Conservation (phyloP, 2,113 vertebrate species). For the Bubo bubo region DNA sequence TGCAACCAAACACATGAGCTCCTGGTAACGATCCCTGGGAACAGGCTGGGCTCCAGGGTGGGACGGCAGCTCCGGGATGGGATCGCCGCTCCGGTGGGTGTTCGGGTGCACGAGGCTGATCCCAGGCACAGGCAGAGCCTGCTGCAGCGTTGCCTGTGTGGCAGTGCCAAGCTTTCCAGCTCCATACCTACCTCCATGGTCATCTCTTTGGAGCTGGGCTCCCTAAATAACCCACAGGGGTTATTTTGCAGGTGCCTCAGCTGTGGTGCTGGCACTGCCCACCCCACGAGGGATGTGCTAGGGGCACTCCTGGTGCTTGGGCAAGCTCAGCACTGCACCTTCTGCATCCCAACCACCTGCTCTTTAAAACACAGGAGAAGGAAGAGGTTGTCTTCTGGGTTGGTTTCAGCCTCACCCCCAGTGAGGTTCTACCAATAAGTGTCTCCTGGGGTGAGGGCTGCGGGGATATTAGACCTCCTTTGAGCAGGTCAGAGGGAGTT, state of each 20-base stretch:
- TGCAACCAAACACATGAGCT: slow-evolving; percentile 77
- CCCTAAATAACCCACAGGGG: neutral
- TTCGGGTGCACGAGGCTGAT: fast-evolving
- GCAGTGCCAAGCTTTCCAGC: neutral
- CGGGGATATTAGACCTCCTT: neutral
- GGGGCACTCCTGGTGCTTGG: neutral
- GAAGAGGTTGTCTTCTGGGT: neutral
- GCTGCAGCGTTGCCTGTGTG: neutral
- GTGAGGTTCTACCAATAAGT: neutral
- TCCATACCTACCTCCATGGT: fast-evolving
- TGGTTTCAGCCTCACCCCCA: neutral
- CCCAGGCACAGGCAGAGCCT: neutral
- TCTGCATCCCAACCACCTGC: neutral
- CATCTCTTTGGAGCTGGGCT: fast-evolving
- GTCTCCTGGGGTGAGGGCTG: too few species aligned
- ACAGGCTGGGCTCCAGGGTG: slow-evolving; percentile 16
- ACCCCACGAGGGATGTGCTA: fast-evolving
- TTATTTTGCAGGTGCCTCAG: neutral
- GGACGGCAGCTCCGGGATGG: neutral
- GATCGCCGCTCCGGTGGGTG: neutral
- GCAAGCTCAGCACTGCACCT: neutral
- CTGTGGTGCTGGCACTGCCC: neutral
- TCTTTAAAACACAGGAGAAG: neutral
- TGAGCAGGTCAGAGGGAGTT: too few species aligned
- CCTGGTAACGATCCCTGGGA: slow-evolving; percentile 79